Evolutionary conservation across 2,797 vertebrate genomes (phyloP), one percentile per base, ranked within the genome.

Genomic region (Anguilla marmorata): DNA sequence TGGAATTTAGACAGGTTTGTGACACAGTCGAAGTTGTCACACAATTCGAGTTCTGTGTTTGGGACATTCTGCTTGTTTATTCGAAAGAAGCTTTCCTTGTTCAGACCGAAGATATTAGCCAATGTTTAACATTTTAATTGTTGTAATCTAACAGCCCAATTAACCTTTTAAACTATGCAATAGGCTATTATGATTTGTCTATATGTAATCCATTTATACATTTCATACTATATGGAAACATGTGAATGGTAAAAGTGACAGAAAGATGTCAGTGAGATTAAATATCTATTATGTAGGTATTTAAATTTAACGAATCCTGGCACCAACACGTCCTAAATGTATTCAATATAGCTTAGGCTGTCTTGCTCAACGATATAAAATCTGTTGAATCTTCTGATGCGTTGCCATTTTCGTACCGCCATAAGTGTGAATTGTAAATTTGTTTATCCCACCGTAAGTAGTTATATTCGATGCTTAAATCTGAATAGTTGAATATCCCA

Each of bases 1-100:
- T 3, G n/a, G n/a, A 11, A 72, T 72, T 72, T 76, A 76, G 72
- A 37, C 72, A 76, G 30, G 72, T 76, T 76, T 76, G 30, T 76
- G 72, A 76, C 33, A 76, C 72, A 76, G 14, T 76, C 41, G 30
- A 41, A 19, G 72, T 37, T 76, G 33, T 41, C 30, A 76, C 72
- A 76, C 14, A 76, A 76, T 76, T 41, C 33, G 41, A 24, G 72
- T 19, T 76, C 33, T 74, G 3, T 33, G 27, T 33, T 74, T 30
- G 11, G 27, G 69, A 33, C 69, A 74, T 74, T 74, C 2, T 12
- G 30, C 1, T 74, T 27, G 2, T 33, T 74, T 74, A 74, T 27
- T 74, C 11, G 33, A 74, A 30, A n/a, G 7, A 24, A n/a, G 66
- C 8, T 6, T 69, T 27, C 66, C n/a, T 30, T 69, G n/a, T 69